phyloP scores from a whole-genome alignment of 2,113 vertebrate species.

The Etheostoma spectabile region DNA sequence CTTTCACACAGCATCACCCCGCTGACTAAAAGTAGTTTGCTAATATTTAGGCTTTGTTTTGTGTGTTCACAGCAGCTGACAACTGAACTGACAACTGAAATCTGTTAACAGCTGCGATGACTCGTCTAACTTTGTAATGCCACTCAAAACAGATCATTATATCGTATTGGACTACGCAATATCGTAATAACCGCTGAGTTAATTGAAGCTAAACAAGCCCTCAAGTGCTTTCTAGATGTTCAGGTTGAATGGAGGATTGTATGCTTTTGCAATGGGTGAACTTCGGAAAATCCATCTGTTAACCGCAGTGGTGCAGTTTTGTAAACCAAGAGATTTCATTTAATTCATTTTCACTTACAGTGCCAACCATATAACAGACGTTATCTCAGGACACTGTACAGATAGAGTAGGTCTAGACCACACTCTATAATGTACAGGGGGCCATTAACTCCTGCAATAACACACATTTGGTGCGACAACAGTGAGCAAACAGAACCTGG shows the following conservation, averaged over 20 bases:
- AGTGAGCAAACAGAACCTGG: too few species aligned
- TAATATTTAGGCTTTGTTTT: conserved; percentile 1
- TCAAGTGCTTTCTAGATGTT: not conserved
- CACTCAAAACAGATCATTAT: conserved; percentile 31
- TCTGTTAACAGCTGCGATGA: not conserved
- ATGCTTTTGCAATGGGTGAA: not conserved
- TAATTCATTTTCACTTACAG: too few species aligned
- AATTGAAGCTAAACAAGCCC: conserved; percentile 29
- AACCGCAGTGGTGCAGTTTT: not conserved
- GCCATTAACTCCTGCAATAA: too few species aligned
- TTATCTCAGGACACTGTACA: too few species aligned
- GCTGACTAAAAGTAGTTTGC: not conserved
- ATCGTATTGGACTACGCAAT: not conserved
- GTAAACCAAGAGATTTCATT: too few species aligned
- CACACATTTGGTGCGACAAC: too few species aligned
- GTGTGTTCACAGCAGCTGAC: not conserved
- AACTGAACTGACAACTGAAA: conserved; percentile 30
- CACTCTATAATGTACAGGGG: too few species aligned
- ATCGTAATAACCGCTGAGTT: conserved; percentile 7
- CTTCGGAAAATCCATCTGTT: conserved; percentile 2
- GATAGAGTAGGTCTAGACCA: too few species aligned
- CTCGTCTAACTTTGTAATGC: not conserved
- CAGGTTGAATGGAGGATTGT: not conserved
- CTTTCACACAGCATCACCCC: not conserved
- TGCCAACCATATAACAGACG: too few species aligned